A percentile compares a stretch with the other conserved stretches of the same genome.
Conservation (phyloP, 2,888 invertebrate genomes). For the Thymelicus lineola region DNA sequence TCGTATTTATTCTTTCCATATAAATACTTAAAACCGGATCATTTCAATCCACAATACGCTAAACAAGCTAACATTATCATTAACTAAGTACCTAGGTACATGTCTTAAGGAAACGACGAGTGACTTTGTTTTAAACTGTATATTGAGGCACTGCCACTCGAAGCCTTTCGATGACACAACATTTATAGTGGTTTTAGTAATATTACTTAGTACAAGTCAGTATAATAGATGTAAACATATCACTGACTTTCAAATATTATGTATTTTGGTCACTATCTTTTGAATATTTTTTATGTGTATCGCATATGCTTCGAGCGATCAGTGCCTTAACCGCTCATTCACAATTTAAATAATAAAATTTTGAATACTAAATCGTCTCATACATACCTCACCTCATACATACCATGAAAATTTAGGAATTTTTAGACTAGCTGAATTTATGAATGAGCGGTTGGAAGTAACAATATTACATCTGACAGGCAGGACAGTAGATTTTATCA, state of each 20-base stretch:
- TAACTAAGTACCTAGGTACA: slow-evolving; percentile 67
- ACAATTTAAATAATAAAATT: too few species aligned
- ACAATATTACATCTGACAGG: slow-evolving; percentile 48
- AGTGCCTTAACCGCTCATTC: too few species aligned
- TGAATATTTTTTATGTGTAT: too few species aligned
- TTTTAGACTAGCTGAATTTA: slow-evolving; percentile 33
- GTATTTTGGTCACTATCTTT: too few species aligned
- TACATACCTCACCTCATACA: too few species aligned
- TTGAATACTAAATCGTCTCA: too few species aligned
- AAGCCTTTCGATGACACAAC: background rate
- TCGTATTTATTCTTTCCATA: slow-evolving; percentile 78
- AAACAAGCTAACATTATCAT: slow-evolving; percentile 58
- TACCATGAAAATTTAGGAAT: too few species aligned
- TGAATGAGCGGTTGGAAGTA: slow-evolving; percentile 40
- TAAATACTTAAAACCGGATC: slow-evolving; percentile 77
- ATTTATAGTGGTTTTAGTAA: background rate
- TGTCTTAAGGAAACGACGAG: slow-evolving; percentile 64
- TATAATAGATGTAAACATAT: too few species aligned
- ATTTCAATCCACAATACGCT: slow-evolving; percentile 58
- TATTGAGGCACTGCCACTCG: slow-evolving; percentile 8
- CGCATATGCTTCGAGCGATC: too few species aligned
- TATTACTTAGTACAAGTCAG: too few species aligned
- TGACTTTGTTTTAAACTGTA: slow-evolving; percentile 63
- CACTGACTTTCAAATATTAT: background rate
- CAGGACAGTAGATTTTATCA: slow-evolving; percentile 44